These are phyloP conservation scores for Hiodon tergisus DNA, from an alignment of 2,113 vertebrate species.

Conservation along the genomic window DNA sequence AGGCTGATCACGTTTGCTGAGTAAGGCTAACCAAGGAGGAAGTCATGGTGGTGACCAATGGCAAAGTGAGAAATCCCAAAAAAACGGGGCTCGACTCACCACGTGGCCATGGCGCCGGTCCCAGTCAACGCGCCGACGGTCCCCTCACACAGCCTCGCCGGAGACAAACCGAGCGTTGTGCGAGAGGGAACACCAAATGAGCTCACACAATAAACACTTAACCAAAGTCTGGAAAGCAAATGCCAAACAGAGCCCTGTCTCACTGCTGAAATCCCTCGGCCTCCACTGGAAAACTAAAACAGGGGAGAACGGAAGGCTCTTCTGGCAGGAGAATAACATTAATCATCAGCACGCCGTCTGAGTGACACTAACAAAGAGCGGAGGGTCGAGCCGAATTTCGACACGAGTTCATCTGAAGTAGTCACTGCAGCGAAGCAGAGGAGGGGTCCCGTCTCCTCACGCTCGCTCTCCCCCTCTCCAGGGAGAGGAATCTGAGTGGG, in stretches of 20 bases:
- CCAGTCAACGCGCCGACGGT: constrained; percentile 28
- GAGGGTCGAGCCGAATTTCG: too few relatives aligned
- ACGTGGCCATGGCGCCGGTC: constrained; percentile 14
- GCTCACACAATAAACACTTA: constrained; percentile 39
- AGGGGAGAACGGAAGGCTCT: too few relatives aligned
- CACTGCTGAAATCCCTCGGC: not conserved
- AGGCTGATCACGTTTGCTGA: too few relatives aligned
- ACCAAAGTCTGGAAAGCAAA: constrained; percentile 21
- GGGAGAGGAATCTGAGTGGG: too few relatives aligned
- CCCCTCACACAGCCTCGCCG: constrained; percentile 36
- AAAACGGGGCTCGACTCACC: constrained; percentile 44
- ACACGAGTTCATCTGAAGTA: too few relatives aligned
- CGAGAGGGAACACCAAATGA: constrained; percentile 37
- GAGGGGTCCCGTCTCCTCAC: too few relatives aligned
- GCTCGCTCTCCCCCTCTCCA: too few relatives aligned
- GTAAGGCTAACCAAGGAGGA: too few relatives aligned
- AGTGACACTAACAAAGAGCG: too few relatives aligned
- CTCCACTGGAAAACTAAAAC: not conserved
- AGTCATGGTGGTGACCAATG: not conserved
- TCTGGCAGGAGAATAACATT: too few relatives aligned
- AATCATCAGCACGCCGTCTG: too few relatives aligned
- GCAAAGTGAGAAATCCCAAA: not conserved
- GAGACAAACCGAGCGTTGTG: constrained; percentile 46
- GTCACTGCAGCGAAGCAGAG: too few relatives aligned
- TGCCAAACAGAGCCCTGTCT: not conserved